Conservation (phyloP, 1,140 invertebrate species). For the silkworm (Bombyx mori) region ASM3026992v2 NC_085108.1:1130501-1131000, state of each 20-base stretch:
- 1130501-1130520: too few species aligned
- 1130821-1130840: slow-evolving; percentile 27
- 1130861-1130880: slow-evolving; percentile 50
- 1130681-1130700: slow-evolving; percentile 12
- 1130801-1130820: slow-evolving; percentile 40
- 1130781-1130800: slow-evolving; percentile 60
- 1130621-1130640: too few species aligned
- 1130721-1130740: slow-evolving; percentile 87
- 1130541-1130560: too few species aligned
- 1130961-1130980: too few species aligned
- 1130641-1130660: too few species aligned
- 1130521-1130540: too few species aligned
- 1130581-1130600: too few species aligned
- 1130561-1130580: too few species aligned
- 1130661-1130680: too few species aligned
- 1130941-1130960: neutral
- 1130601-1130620: too few species aligned
- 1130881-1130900: slow-evolving; percentile 53
- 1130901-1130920: slow-evolving; percentile 61
- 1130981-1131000: too few species aligned
- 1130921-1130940: slow-evolving; percentile 36
- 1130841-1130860: slow-evolving; percentile 52
- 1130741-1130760: slow-evolving; percentile 88
- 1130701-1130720: slow-evolving; percentile 80
- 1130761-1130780: slow-evolving; percentile 79